phyloP scores from a whole-genome alignment of 2,113 vertebrate genomes.

The Cricetomys ansorgei region DNA sequence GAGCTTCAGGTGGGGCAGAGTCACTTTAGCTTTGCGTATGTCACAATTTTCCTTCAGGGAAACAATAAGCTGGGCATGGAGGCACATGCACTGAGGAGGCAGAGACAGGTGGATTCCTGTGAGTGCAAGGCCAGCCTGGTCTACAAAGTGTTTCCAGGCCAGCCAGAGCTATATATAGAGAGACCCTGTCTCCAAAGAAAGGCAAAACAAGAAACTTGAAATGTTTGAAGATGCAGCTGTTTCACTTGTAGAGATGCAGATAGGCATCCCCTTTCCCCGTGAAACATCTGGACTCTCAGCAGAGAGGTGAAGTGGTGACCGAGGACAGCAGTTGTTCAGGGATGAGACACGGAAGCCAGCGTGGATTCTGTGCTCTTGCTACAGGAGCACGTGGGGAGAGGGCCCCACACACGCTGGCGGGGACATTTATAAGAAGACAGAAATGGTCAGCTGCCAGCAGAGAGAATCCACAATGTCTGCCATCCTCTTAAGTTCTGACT shows the following conservation, averaged over 20 bases:
- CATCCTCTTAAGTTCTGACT: background rate
- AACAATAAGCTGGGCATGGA: background rate
- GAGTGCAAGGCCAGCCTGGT: background rate
- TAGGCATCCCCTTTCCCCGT: background rate
- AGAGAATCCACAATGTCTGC: background rate
- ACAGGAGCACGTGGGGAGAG: rapidly evolving
- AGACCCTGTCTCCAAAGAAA: background rate
- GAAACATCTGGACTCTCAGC: background rate
- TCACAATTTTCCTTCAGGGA: background rate
- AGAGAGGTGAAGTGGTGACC: rapidly evolving
- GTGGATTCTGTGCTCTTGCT: rapidly evolving
- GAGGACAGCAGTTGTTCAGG: background rate
- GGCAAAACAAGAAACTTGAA: background rate
- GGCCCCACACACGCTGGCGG: no score
- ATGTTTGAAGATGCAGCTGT: background rate
- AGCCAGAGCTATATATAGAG: background rate
- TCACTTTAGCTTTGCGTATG: background rate
- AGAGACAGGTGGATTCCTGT: background rate
- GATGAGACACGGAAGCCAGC: background rate
- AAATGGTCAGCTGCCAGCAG: background rate
- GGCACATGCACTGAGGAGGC: background rate
- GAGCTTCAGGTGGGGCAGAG: rapidly evolving
- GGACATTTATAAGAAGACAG: background rate
- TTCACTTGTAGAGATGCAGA: background rate
- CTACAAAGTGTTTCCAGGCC: background rate